A percentile compares a stretch with the other conserved stretches of the same genome.
phyloP scores from a whole-genome alignment of 2,888 invertebrate species.

The Hyppa rectilinea region DNA sequence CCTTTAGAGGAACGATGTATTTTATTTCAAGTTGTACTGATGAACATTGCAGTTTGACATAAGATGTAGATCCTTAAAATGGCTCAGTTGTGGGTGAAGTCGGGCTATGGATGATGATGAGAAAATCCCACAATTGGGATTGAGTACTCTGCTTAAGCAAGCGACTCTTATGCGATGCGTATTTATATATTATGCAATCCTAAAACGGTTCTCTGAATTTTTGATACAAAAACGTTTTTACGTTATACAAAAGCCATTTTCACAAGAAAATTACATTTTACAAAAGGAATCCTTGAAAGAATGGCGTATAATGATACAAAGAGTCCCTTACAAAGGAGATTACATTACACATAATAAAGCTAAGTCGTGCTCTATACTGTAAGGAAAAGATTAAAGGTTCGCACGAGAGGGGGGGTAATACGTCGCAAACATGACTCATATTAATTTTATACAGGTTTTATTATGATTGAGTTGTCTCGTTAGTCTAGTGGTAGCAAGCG shows the following conservation, averaged over 20 bases:
- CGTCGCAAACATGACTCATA: conserved; percentile 12
- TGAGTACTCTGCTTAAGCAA: not conserved
- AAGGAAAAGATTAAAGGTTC: conserved; percentile 41
- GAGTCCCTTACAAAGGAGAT: conserved; percentile 31
- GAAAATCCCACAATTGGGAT: not conserved
- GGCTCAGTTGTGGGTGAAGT: no score
- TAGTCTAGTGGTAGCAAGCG: no score
- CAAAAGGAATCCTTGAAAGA: conserved; percentile 6
- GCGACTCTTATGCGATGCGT: not conserved
- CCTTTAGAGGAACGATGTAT: not conserved
- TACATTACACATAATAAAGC: conserved; percentile 27
- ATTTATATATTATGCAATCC: not conserved
- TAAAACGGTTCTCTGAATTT: not conserved
- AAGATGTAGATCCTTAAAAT: no score
- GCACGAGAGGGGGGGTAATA: conserved; percentile 9
- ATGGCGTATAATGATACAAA: conserved; percentile 35
- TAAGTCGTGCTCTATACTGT: conserved; percentile 8
- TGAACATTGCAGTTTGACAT: no score
- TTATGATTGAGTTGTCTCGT: no score
- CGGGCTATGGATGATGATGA: no score
- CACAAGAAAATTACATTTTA: not conserved
- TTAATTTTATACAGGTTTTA: conserved; percentile 19
- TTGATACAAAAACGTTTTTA: not conserved
- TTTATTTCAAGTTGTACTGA: not conserved
- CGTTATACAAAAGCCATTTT: not conserved